Evolutionary conservation across 1,140 invertebrate genomes (phyloP), one percentile per base, ranked within the genome.

Genomic region (Halictus rubicundus): DNA sequence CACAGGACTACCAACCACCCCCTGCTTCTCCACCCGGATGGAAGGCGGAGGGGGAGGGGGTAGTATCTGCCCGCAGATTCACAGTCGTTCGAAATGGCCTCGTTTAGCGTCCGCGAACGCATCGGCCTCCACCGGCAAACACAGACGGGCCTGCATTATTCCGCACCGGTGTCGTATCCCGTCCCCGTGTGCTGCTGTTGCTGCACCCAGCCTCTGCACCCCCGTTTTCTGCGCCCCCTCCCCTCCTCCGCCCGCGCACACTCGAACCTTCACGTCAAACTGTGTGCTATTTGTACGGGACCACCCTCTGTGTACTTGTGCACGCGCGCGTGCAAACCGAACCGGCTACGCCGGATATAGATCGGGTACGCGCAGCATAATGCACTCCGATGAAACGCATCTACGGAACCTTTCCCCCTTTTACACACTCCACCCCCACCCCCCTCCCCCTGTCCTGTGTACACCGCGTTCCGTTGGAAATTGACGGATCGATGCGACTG

Each of bases 111-210:
- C 23, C 70, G 25, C 63, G 37, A 23, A 59, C 69, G 68, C 42
- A 27, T 46, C 52, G 19, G n/a, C 46, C 25, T 63, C 37, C 46
- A 46, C 49, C 49, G 49, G 78, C 59, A 73, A 81, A 73, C 70
- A 82, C 71, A 75, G 69, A 75, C 81, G 59, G 46, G 39, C 59
- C 66, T 77, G 66, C 79, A 81, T 81, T 81, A 81, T 81, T 77
- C 79, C 54, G 65, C 59, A 14, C 16, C 65, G 73, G 25, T 74
- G 37, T 80, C 63, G 60, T 73, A 49, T 12, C 42, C 42, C 10
- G 42, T 54, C 10, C 8, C 27, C 21, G 39, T 32, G 10, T 32
- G 32, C 6, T 23, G 32, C 14, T n/a, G 68, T 54, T 69, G 32
- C 68, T 46, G 42, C 10, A 12, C 1, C 42, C 42, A 3, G 42